Evolutionary conservation across 2,888 invertebrate genomes (phyloP).

Genomic region (Doris montereyensis): DNA sequence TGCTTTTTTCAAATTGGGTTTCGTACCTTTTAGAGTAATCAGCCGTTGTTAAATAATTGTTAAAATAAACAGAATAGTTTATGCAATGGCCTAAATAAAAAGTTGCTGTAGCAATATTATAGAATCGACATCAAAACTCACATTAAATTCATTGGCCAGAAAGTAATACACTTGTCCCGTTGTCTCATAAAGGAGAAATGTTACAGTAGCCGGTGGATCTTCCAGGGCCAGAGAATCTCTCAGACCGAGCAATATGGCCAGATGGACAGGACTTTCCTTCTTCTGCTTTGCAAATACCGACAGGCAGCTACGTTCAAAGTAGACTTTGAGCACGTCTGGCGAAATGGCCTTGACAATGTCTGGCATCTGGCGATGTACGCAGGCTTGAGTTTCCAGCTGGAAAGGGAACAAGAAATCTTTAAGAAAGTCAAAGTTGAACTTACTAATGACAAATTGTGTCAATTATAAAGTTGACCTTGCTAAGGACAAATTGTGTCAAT

Average conservation of each 20-base stretch:
- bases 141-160: constrained; percentile 48
- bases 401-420: too few relatives aligned
- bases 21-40: too few relatives aligned
- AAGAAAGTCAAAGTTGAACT: too few relatives aligned
- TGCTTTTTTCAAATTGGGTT: too few relatives aligned
- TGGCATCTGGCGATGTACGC: constrained; percentile 49
- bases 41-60: too few relatives aligned
- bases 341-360: constrained; percentile 48
- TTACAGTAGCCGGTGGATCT: constrained; percentile 64
- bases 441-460: too few relatives aligned
- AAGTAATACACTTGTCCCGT: constrained; percentile 49
- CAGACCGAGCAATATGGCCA: constrained; percentile 54
- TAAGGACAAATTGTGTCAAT: too few relatives aligned
- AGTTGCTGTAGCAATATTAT: too few relatives aligned
- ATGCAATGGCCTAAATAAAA: too few relatives aligned
- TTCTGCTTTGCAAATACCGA: constrained; percentile 37
- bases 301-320: constrained; percentile 48
- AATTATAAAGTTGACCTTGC: too few relatives aligned
- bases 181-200: constrained; percentile 51
- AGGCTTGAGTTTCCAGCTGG: constrained; percentile 47
- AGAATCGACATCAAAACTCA: too few relatives aligned
- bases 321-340: constrained; percentile 49
- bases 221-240: constrained; percentile 55
- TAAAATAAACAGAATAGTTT: too few relatives aligned
- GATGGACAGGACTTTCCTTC: constrained; percentile 1